Base-by-base conservation (phyloP, 2,888 invertebrate genomes). In the Pharmacophagus antenor region DNA sequence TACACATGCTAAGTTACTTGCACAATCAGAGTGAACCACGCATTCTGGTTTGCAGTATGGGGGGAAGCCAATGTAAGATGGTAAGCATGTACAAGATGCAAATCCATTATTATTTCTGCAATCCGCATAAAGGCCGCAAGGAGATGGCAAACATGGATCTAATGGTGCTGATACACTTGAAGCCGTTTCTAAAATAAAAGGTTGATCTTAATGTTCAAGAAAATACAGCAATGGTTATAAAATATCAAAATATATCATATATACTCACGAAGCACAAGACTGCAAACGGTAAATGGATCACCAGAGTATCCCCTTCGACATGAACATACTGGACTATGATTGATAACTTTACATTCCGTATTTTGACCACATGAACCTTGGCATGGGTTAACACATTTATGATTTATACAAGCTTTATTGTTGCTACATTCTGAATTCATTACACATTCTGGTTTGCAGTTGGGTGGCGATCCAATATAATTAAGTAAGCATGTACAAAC, bases 121-220 rank as follows among this genome's bases (percentile, higher is more conserved):
- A 74, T 95, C 93, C 6, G 95, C 93, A 76, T 95, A 94, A 2
- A 89, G 74, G 20, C 95, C 95, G 78, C 96, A 96, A 15, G 94
- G 92, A 5, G 95, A 94, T 54, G 95, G 95, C 63, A 92, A 81
- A 73, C 96, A 96, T 1, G 95, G 95, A 70, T 94, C 81, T 18
- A 82, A 72, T 53, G 91, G 88, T 58, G 82, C 85, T n/a, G 76
- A 72, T 58, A 76, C 62, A 62, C 74, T 78, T 31, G 83, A 78
- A 50, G 74, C 70, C 41, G 77, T 76, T 70, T 85, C 89, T 89
- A 70, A 58, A 27, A 25, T 49, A 60, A 47, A 18, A 44, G 17
- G 71, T 23, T 56, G 25, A 27, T 37, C n/a, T 31, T 37, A 37
- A 6, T 4, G 15, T 15, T 37, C 37, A 37, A n/a, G n/a, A 8